Base-by-base conservation (phyloP, 2,888 invertebrate species). In the Entomobrya proxima region DNA sequence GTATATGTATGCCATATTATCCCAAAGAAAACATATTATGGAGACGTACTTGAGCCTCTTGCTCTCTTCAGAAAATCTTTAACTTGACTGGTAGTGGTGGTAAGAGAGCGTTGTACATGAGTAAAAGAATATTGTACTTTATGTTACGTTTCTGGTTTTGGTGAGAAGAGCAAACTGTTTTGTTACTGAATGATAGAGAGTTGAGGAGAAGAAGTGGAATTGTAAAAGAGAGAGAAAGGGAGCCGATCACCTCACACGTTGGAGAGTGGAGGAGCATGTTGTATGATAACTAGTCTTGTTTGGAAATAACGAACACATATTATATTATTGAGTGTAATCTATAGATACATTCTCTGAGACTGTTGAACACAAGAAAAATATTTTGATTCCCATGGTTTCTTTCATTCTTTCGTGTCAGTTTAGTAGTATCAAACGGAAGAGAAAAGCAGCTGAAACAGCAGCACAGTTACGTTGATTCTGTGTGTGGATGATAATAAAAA, bases 351-450 rank as follows among this genome's bases (percentile, higher is more conserved):
- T n/a, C 24, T 27, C n/a, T 15, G n/a, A 21, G 2, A 24, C 27
- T n/a, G 15, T 18, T 27, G 27, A 35, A 67, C 6, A 37, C 18
- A 64, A 79, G 35, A 61, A 82, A 79, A 82, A 82, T 64, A 82
- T 82, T 82, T 82, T 82, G 75, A 75, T 75, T 72, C 82, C 74
- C 72, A 81, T 30, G 58, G 40, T n/a, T 55, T 69, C 40, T 44
- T 75, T 58, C 44, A 9, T 55, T 18, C 44, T 77, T 77, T 44
- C 58, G n/a, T 77, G 77, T 61, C 77, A 77, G 61, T 9, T 58
- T 30, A 47, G 6, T 15, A 47, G 15, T 32, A 1, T n/a, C n/a
- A 58, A 58, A 9, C 27, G 37, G 11, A 21, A 5, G n/a, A 67
- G 21, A 47, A n/a, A 72, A 72, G 47, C 11, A 27, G 30, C 47